A percentile compares a stretch with the other conserved stretches of the same genome.
Evolutionary conservation across 2,797 vertebrate genomes (phyloP).

Genomic region (Morelia viridis): DNA sequence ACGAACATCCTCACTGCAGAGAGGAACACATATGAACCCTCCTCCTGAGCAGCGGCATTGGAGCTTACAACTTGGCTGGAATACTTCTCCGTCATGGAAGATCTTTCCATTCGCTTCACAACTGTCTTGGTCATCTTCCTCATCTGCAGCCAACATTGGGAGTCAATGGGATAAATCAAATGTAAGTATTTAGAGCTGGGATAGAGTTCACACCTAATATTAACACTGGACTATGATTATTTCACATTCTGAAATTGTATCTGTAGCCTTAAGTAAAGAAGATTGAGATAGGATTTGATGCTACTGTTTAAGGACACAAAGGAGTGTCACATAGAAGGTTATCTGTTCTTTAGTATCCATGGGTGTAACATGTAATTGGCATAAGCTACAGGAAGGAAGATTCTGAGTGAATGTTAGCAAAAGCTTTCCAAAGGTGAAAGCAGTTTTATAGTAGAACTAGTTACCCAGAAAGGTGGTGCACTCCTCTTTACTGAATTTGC

Average conservation of each 20-base stretch:
- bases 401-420: background rate
- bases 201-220: background rate
- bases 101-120: constrained; percentile 83
- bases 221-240: background rate
- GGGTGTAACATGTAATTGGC: background rate
- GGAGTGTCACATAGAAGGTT: background rate
- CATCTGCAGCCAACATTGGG: constrained; percentile 69
- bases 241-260: background rate
- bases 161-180: background rate
- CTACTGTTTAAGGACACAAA: background rate
- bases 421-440: background rate
- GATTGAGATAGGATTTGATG: background rate
- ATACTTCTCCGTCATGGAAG: constrained; percentile 86
- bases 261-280: background rate
- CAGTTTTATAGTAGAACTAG: background rate
- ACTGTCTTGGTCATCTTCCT: constrained; percentile 73
- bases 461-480: background rate
- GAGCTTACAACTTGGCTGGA: constrained; percentile 87
- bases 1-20: constrained; percentile 78
- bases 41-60: constrained; percentile 85
- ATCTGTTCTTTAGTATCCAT: background rate
- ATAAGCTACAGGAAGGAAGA: background rate
- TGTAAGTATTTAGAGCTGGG: background rate
- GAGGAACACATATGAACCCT: constrained; percentile 83
- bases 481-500: background rate